Base-by-base conservation (phyloP, 2,888 invertebrate species). In the Lottia scabra region DNA sequence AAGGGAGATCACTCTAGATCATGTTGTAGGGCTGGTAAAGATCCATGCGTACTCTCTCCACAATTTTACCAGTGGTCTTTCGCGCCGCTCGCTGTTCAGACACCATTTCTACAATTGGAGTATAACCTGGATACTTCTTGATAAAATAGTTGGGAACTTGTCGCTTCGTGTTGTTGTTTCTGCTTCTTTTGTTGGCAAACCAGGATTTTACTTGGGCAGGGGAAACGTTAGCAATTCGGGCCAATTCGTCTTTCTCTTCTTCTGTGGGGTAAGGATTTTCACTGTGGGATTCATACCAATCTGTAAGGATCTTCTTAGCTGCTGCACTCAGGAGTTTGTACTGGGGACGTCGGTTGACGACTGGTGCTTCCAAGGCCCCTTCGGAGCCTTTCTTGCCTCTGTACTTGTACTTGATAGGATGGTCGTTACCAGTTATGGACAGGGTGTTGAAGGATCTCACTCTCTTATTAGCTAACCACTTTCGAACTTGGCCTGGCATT, bases 381-480 rank as follows among this genome's bases (percentile, higher is more conserved):
- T 63, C 48, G 70, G 73, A 46, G 65, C 72, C 13, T 15, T 69
- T 70, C 64, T 75, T 76, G 27, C 79, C 75, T 63, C 82, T 74
- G 68, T 81, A 82, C 71, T 83, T 81, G 72, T 82, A 79, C 70
- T 83, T 83, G 73, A 83, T 83, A 69, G 86, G 86, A 78, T 85
- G 85, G 64, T 85, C 81, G 71, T 84, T 82, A 12, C 85, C 85
- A 43, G 83, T 85, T 78, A 85, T 86, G 30, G 86, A 85, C n/a
- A 87, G 79, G 5, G 87, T 87, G 76, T 87, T 87, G 75, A 74
- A 84, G 38, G 83, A 83, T 0, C 87, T 79, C 6, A 86, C 85
- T 44, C 87, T 79, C 73, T 85, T 86, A 78, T 87, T 87, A 19
- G 86, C 86, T 83, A 87, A 82, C 87, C 87, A 87, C 72, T 87